These are phyloP conservation scores for Agrochola lota DNA, from an alignment of 2,888 invertebrate species.

Conservation along the genomic window DNA sequence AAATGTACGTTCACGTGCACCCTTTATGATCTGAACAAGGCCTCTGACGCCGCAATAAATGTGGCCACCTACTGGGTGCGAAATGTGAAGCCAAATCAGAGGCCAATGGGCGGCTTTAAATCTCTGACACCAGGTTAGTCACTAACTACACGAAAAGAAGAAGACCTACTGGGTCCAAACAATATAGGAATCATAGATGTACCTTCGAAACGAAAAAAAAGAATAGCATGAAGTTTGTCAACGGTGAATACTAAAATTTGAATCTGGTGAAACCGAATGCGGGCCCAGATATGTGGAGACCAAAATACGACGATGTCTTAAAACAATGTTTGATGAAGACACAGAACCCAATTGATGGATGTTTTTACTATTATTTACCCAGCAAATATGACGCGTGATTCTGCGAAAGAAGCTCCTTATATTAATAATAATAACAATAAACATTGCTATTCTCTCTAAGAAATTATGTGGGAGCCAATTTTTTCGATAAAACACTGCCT, in stretches of 20 bases:
- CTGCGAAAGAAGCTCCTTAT: slow-evolving; percentile 10
- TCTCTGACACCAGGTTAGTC: no score
- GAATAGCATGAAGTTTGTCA: not conserved
- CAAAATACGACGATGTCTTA: not conserved
- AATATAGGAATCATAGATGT: no score
- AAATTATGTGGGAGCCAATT: not conserved
- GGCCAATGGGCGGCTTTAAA: no score
- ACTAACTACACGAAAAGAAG: no score
- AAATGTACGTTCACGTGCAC: no score
- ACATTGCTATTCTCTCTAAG: slow-evolving; percentile 4
- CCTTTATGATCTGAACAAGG: no score
- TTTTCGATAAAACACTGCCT: slow-evolving; percentile 10
- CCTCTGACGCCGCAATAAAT: no score
- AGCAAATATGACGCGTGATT: slow-evolving; percentile 23
- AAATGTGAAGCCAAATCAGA: no score
- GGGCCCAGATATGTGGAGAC: not conserved
- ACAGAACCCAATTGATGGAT: not conserved
- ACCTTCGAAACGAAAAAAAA: no score
- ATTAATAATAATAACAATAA: slow-evolving; percentile 29
- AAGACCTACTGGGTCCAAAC: no score
- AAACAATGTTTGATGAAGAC: not conserved
- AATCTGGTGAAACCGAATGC: not conserved
- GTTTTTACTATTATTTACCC: slow-evolving; percentile 24
- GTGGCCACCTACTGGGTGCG: no score
- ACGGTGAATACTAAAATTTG: not conserved